Base-by-base conservation (phyloP, 2,797 vertebrate genomes). In the Spinibarbus caldwelli region DNA sequence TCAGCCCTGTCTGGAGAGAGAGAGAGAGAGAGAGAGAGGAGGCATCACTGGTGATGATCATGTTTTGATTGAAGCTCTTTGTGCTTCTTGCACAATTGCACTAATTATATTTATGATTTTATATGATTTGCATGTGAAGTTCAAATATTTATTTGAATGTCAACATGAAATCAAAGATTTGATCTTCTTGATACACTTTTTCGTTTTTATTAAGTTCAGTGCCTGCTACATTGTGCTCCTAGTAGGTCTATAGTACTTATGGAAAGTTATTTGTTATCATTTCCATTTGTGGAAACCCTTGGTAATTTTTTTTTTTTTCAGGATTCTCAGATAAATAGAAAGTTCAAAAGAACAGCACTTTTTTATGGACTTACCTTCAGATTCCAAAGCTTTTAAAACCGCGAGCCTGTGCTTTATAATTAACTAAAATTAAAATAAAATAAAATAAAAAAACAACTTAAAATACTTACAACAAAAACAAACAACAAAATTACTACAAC, bases 1-100 rank as follows among this genome's bases (percentile, higher is more conserved):
- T 92, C 88, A 87, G 91, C 87, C 88, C 89, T 52, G 88, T 87
- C 86, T 88, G 84, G 78, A 79, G n/a, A 79, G 83, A 67, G 34
- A 76, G 64, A 84, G 75, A 79, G 11, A 34, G 72, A 67, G 47
- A 57, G 81, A 73, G 19, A 87, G 70, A 86, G 68, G 80, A 72
- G 47, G 88, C 89, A 90, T 93, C 91, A 92, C 93, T 90, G 92
- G 89, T 90, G 90, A 92, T 47, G 85, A 92, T 91, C 89, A 86
- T 88, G 85, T 85, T 85, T 64, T 85, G 82, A 72, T 71, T 78
- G 19, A 84, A 78, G 17, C 11, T 78, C 49, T 70, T 78, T 71
- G 36, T 84, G 43, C 23, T 73, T 31, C 15, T 36, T 54, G 14
- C 47, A 23, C 79, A 57, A 23, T 21, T 31, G n/a, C 11, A 57